Evolutionary conservation across 2,113 vertebrate species (phyloP).

Genomic region (Tachycineta bicolor): DNA sequence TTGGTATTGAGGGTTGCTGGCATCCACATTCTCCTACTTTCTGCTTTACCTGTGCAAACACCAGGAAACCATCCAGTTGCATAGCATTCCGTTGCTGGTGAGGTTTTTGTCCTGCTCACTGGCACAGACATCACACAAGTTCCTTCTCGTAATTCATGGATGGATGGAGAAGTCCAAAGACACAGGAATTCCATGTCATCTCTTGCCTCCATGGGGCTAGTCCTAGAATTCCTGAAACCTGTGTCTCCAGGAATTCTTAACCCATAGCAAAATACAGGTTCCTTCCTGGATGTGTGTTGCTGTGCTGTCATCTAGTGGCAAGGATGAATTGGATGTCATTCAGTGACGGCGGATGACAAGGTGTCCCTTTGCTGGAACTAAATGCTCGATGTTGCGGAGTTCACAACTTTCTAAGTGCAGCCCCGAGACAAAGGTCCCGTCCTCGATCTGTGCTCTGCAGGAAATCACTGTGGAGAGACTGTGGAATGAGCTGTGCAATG

Average conservation of each 20-base stretch:
- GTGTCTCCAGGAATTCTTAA: constrained; percentile 29
- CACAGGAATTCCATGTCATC: neutral
- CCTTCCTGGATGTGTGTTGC: constrained; percentile 61
- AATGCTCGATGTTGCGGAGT: accelerated
- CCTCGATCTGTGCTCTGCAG: neutral
- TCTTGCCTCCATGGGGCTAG: neutral
- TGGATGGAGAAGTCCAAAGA: neutral
- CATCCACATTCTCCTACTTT: neutral
- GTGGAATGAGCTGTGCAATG: neutral
- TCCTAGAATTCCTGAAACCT: neutral
- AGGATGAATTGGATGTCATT: constrained; percentile 70
- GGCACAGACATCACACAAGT: neutral
- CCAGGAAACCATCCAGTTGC: neutral
- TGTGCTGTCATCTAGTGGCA: constrained; percentile 76
- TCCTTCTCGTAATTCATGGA: neutral
- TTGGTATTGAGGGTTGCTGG: neutral
- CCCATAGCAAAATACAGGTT: constrained; percentile 37
- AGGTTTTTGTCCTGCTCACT: constrained; percentile 36
- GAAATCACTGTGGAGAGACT: neutral
- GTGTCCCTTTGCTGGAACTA: neutral
- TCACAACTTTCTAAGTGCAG: neutral
- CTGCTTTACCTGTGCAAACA: neutral
- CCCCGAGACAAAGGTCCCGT: neutral
- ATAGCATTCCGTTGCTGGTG: neutral
- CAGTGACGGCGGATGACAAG: neutral